Percentiles rank a stretch among this genome's conserved stretches.
Conservation (phyloP, 2,797 vertebrate species). For the Propithecus deckenii region DNA sequence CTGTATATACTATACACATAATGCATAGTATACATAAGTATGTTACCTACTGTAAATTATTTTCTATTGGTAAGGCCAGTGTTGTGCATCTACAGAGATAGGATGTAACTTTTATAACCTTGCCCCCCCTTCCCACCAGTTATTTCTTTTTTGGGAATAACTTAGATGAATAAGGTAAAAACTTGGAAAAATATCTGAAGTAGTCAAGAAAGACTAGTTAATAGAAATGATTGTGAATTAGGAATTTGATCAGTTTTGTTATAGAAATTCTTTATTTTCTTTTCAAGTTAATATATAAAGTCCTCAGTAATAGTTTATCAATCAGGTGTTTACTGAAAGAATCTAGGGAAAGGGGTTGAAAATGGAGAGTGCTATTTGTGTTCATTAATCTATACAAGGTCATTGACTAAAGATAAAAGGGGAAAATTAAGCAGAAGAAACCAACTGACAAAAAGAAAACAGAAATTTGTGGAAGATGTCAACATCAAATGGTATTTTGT, state of each 20-base stretch:
- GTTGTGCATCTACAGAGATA: not conserved
- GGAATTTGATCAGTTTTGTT: not conserved
- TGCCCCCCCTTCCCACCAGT: not conserved
- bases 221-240: not conserved
- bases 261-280: constrained; percentile 20
- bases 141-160: not conserved
- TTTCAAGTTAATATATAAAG: not conserved
- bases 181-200: not conserved
- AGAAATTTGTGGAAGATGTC: not conserved
- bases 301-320: not conserved
- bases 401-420: not conserved
- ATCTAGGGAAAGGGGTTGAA: not conserved
- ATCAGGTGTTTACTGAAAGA: not conserved
- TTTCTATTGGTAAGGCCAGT: not conserved
- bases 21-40: not conserved
- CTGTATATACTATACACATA: not conserved
- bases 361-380: not conserved
- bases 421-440: not conserved
- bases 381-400: not conserved
- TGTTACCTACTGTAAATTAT: not conserved
- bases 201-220: not conserved
- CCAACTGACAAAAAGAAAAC: not conserved
- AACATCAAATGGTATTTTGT: not conserved
- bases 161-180: not conserved
- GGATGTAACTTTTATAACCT: not conserved